A percentile compares a stretch with the other conserved stretches of the same genome.
Conservation (phyloP, 2,888 invertebrate genomes). For the Spisula solida region DNA sequence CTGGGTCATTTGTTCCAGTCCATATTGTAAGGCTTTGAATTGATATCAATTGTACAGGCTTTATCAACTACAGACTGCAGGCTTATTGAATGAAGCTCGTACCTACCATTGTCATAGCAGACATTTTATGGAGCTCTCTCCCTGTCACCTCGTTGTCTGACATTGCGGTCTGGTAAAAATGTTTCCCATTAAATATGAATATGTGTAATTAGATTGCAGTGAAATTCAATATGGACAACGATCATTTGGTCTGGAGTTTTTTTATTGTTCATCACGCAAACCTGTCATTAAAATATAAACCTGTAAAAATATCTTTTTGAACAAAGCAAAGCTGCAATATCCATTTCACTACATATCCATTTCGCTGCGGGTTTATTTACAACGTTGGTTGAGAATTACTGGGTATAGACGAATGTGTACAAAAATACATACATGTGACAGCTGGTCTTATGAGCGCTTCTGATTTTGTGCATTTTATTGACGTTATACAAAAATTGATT, state of each 20-base stretch:
- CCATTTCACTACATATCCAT: neutral
- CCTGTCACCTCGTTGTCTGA: neutral
- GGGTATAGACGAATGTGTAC: neutral
- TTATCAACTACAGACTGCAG: too few relatives aligned
- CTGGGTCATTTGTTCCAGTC: too few relatives aligned
- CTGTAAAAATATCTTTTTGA: slow-evolving; percentile 29
- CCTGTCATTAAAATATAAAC: slow-evolving; percentile 41
- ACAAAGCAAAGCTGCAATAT: neutral
- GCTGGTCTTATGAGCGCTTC: neutral
- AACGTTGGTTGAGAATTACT: neutral
- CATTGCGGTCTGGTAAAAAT: neutral
- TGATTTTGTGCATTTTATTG: slow-evolving; percentile 26
- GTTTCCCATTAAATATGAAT: neutral
- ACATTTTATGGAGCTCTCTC: neutral
- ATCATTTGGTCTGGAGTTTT: slow-evolving; percentile 15
- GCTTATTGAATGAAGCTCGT: too few relatives aligned
- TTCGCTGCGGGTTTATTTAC: neutral
- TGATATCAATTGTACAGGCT: too few relatives aligned
- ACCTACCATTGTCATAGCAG: neutral
- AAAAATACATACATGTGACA: slow-evolving; percentile 18
- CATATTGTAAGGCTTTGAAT: too few relatives aligned
- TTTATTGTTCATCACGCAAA: slow-evolving; percentile 38
- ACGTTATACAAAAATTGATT: neutral
- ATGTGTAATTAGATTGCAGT: slow-evolving; percentile 2
- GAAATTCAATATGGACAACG: slow-evolving; percentile 35